Base-by-base conservation (phyloP, 2,113 vertebrate genomes). In the Paramisgurnus dabryanus region DNA sequence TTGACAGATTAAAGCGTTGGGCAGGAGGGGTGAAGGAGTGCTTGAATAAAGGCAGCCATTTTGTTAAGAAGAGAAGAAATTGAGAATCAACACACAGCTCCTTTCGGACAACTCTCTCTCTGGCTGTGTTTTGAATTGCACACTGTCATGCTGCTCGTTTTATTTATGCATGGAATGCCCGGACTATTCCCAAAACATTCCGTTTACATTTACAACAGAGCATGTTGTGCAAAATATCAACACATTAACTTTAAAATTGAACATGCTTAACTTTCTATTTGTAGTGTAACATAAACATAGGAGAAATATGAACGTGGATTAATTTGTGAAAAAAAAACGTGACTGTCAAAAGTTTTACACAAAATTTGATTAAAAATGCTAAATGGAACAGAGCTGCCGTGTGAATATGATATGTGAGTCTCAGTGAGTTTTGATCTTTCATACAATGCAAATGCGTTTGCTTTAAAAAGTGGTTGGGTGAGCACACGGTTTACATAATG, bases 391-490 rank as follows among this genome's bases (percentile, higher is more conserved):
- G 49, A 12, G 49, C 10, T 11, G 11, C 15, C 15, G 53, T 57
- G 53, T 15, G 15, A 57, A 15, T 57, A 12, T 58, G 55, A 63
- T 10, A 27, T n/a, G 17, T 60, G 72, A 12, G 45, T 5, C 4
- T 63, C 41, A 34, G 45, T 49, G 72, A 34, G 57, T 63, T 15
- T n/a, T 58, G 7, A 72, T 10, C 70, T 15, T 75, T 64, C 45
- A 39, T 27, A 64, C 58, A 34, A 75, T 27, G 43, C 73, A 75
- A 75, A 75, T 75, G 58, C 17, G 63, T 64, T 12, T 49, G 55
- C 45, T 69, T 13, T 40, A 27, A 53, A 50, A 55, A 55, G 60
- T 39, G 60, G 12, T 8, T 7, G 55, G n/a, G 6, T n/a, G n/a
- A 2, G 5, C n/a, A n/a, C 15, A 40, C 22, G 22, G 18, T 77